Evolutionary conservation across 2,113 vertebrate genomes (phyloP), one percentile per base, ranked within the genome.

Genomic region (Gallinago jamesoni): DNA sequence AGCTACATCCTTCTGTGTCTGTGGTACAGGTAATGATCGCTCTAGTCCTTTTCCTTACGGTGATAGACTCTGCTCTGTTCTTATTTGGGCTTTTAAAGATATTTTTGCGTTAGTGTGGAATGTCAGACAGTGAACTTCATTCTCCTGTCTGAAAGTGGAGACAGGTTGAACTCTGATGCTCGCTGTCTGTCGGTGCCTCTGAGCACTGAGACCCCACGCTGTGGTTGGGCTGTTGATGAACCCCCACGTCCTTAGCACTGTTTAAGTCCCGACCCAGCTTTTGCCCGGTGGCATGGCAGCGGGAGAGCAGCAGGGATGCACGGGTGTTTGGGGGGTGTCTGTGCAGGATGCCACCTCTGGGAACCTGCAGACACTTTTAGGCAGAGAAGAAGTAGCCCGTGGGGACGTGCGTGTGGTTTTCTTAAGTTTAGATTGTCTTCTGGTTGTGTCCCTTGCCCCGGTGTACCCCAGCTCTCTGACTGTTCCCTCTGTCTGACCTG

Each of bases 1-100:
- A 99, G 89, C 98, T 99, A 94, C 99, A 99, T 96, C 99, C 99
- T 23, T 99, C 98, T 83, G 98, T 99, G 91, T 99, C 99, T 79
- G 99, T 99, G 84, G 98, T 99, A 17, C 99, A 99, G 99, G 99
- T 99, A 99, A 92, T 72, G 89, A 35, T 98, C 98, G 77, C 56
- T 94, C 33, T 53, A 14, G 16, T 85, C n/a, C 27, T 70, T 87
- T 60, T 83, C 47, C 74, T 47, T 70, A 47, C 59, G 23, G n/a
- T 50, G 33, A 22, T 12, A 35, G 33, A 55, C 67, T 57, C 35
- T 28, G 25, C 15, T 56, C 57, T 60, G 27, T 73, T 72, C 18
- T 41, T 52, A 12, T 14, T 47, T 31, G 19, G 22, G 9, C 52
- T 74, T 50, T 55, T 3, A 59, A 78, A 27, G 37, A 3, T 39